Evolutionary conservation across 1,140 invertebrate species (phyloP), one percentile per base, ranked within the genome.

Genomic region (Zaprionus lachaisei): DNA sequence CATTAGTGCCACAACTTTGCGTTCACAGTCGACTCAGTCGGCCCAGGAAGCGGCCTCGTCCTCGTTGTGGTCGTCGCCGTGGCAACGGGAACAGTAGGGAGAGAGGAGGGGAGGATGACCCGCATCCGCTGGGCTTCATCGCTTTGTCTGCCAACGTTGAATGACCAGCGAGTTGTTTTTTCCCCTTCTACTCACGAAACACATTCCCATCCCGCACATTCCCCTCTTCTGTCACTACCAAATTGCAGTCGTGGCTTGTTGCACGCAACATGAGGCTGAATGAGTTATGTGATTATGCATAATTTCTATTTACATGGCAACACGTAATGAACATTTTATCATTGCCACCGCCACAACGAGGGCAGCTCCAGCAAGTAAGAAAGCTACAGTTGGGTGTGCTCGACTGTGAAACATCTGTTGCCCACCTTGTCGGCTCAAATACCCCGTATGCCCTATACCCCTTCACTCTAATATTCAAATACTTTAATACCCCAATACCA

Each of bases 271-370:
- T 74, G 78, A 34, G 31, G 47, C 74, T 86, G 80, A 78, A 83
- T 83, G 69, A 68, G 68, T 80, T 80, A 87, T 87, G 80, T 81
- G 77, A 87, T 87, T 83, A 80, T 83, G 78, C 78, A 73, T 60
- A 87, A 75, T 78, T 78, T 80, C 70, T 75, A 87, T 80, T 83
- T 75, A 82, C 77, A 81, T 38, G 37, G 49, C 70, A 41, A 77
- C 83, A 74, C 73, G 61, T 65, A 65, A 65, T 77, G 47, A 38
- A 69, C 54, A 71, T 65, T 81, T 81, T 71, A 74, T 72, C 65
- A 51, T 31, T 55, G 44, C 65, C 75, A 56, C 17, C n/a, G n/a
- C 24, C 26, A 77, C 44, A 79, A 56, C 66, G 78, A 81, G 79
- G 68, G 74, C n/a, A 4, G 60, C n/a, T 49, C 12, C 9, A 34